Conservation (phyloP, 1,140 invertebrate genomes). For the Chrysopa pallens region DNA sequence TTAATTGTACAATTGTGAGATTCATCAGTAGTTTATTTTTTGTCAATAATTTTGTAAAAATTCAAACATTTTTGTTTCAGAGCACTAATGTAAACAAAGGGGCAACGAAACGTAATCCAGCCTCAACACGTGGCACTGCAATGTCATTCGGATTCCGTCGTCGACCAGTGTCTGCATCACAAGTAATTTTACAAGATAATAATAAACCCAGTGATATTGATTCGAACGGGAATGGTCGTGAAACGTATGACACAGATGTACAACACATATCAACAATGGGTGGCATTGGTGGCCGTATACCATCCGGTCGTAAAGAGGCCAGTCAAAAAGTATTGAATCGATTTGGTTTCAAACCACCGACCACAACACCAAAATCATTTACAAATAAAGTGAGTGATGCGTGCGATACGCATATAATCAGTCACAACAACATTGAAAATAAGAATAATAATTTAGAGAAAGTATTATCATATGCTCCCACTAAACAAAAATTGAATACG, state of each 20-base stretch:
- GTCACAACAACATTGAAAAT: constrained; percentile 9
- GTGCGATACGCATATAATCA: neutral
- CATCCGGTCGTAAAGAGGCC: too few relatives aligned
- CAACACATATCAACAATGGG: too few relatives aligned
- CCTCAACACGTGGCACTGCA: constrained; percentile 37
- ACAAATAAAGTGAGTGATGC: too few relatives aligned
- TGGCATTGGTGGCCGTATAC: too few relatives aligned
- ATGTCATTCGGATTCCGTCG: constrained; percentile 51
- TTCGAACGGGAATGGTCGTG: constrained; percentile 29
- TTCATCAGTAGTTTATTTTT: too few relatives aligned
- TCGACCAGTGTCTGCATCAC: constrained; percentile 31
- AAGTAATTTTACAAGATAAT: constrained; percentile 19
- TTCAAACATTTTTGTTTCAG: constrained; percentile 8
- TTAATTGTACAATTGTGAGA: too few relatives aligned
- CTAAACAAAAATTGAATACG: too few relatives aligned
- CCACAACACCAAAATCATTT: too few relatives aligned
- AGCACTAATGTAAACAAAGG: constrained; percentile 12
- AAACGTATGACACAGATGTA: neutral
- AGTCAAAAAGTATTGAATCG: too few relatives aligned
- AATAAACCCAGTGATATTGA: constrained; percentile 20
- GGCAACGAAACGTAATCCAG: constrained; percentile 15
- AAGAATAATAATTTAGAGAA: constrained; percentile 1
- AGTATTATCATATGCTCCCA: neutral
- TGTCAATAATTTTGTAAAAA: too few relatives aligned
- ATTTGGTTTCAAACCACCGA: too few relatives aligned